phyloP scores from a whole-genome alignment of 2,113 vertebrate species.

The Pogonocichla stellata region DNA sequence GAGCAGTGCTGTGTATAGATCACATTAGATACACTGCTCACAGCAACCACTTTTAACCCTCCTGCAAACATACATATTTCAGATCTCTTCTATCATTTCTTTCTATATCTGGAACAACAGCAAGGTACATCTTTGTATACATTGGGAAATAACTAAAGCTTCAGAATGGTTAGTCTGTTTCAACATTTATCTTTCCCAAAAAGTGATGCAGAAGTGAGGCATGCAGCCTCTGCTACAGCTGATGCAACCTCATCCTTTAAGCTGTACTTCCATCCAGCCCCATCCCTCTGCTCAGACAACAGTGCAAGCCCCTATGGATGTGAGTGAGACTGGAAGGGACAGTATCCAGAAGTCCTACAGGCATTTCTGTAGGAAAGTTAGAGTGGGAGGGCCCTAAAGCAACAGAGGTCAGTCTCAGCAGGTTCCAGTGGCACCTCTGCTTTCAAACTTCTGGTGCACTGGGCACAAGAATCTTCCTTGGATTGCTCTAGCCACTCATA shows the following conservation, averaged over 20 bases:
- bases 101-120: neutral
- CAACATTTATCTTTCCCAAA: neutral
- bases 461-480: neutral
- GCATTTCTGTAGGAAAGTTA: neutral
- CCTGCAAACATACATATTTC: neutral
- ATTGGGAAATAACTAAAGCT: neutral
- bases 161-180: neutral
- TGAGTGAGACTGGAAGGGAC: fast-evolving
- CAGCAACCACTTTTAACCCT: neutral
- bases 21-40: neutral
- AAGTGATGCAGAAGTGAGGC: neutral
- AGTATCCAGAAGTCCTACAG: neutral
- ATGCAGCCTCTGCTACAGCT: neutral
- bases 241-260: neutral
- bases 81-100: neutral
- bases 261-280: neutral
- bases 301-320: neutral
- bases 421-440: neutral
- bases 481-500: neutral
- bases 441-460: neutral
- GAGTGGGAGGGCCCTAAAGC: neutral
- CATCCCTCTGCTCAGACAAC: neutral
- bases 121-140: neutral
- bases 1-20: neutral
- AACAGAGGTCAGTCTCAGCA: neutral